phyloP scores from a whole-genome alignment of 1,140 invertebrate genomes.

The Lycorma delicatula region DNA sequence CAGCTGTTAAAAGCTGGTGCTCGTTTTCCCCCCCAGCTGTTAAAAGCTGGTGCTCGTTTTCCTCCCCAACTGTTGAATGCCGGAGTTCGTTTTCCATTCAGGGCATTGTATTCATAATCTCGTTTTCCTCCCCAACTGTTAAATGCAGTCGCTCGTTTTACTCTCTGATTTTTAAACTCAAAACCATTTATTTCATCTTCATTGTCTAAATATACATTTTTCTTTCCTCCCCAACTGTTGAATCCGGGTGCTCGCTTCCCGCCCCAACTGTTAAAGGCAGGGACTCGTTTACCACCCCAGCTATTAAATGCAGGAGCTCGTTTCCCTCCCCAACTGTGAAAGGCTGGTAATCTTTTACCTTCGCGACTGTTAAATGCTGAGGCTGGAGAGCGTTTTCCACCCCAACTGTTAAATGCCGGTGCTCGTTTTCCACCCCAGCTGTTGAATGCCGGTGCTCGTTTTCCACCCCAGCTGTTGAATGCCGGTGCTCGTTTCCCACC shows the following conservation, averaged over 20 bases:
- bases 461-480: conserved; percentile 20
- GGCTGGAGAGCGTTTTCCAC: conserved; percentile 17
- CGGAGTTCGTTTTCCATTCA: not conserved
- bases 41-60: conserved; percentile 12
- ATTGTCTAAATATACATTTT: not conserved
- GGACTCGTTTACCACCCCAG: conserved; percentile 16
- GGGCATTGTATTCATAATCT: not conserved
- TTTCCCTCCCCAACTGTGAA: conserved; percentile 27
- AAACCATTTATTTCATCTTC: conserved; percentile 4
- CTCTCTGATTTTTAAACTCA: conserved; percentile 26
- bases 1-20: conserved; percentile 17
- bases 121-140: conserved; percentile 25
- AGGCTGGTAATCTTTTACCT: conserved; percentile 19
- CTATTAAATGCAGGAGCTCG: conserved; percentile 25
- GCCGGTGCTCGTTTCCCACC: conserved; percentile 28
- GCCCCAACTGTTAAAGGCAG: conserved; percentile 20
- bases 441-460: conserved; percentile 21
- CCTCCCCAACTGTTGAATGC: conserved; percentile 11
- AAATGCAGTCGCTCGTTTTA: conserved; percentile 24
- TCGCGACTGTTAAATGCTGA: conserved; percentile 2
- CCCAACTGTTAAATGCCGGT: conserved; percentile 24
- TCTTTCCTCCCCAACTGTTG: conserved; percentile 27
- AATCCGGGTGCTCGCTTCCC: conserved; percentile 24
- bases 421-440: conserved; percentile 24
- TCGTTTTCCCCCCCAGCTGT: conserved; percentile 24